A percentile compares a stretch with the other conserved stretches of the same genome.
phyloP scores from a whole-genome alignment of 2,888 invertebrate genomes.

The Orchestes rusci region DNA sequence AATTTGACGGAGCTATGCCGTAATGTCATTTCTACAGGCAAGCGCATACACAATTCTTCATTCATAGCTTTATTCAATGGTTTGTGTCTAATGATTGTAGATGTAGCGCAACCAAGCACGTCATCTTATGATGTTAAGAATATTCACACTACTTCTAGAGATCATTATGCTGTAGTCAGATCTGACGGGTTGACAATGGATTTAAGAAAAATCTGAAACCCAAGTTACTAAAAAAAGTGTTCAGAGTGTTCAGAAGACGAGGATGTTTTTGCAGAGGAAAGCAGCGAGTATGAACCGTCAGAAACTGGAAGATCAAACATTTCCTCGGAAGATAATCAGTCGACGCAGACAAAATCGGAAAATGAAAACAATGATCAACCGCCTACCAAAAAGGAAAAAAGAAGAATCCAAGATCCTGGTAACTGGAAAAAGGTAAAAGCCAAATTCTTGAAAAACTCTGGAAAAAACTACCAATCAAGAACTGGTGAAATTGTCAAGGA shows the following conservation, averaged over 20 bases:
- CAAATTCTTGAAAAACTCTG: slow-evolving; percentile 8
- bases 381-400: slow-evolving; percentile 7
- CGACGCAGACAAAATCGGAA: background rate
- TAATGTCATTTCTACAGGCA: slow-evolving; percentile 3
- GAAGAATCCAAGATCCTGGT: slow-evolving; percentile 1
- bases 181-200: slow-evolving; percentile 1
- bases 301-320: slow-evolving; percentile 1
- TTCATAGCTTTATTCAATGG: background rate
- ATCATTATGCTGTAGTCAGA: slow-evolving; percentile 3
- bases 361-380: background rate
- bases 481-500: slow-evolving; percentile 7
- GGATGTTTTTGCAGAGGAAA: slow-evolving; percentile 5
- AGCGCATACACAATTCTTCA: background rate
- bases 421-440: slow-evolving; percentile 3
- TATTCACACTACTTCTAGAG: slow-evolving; percentile 2
- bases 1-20: slow-evolving; percentile 1
- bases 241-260: slow-evolving; percentile 4
- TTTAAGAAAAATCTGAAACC: slow-evolving; percentile 4
- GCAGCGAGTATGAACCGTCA: slow-evolving; percentile 5
- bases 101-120: background rate
- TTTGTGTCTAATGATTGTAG: background rate
- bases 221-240: slow-evolving; percentile 1
- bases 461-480: slow-evolving; percentile 4
- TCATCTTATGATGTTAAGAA: background rate
- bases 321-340: slow-evolving; percentile 3